Conservation (phyloP, 2,888 invertebrate species). For the Idaea aversata region DNA sequence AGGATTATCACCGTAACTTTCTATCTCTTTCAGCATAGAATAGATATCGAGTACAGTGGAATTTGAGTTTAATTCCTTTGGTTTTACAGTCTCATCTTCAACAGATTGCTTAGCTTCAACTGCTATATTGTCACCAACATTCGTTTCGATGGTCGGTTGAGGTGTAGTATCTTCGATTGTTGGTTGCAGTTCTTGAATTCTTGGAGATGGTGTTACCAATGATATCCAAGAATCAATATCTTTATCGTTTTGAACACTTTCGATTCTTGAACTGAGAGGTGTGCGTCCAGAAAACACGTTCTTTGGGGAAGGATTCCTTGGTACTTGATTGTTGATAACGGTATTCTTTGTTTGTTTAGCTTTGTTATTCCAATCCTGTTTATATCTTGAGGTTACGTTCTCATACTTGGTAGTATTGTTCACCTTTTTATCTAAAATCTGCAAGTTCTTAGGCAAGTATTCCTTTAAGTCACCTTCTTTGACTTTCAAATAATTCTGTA, state of each 20-base stretch:
- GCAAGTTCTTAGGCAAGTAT: conserved; percentile 42
- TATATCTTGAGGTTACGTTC: conserved; percentile 38
- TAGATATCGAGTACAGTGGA: conserved; percentile 75
- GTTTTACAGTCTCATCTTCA: conserved; percentile 35
- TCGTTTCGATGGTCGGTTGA: conserved; percentile 16
- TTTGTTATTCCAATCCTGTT: conserved; percentile 64
- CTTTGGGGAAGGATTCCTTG: conserved; percentile 55
- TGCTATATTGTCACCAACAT: conserved; percentile 26
- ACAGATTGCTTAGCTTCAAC: conserved; percentile 15
- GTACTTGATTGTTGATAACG: conserved; percentile 32
- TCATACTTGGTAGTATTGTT: conserved; percentile 44
- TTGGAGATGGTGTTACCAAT: conserved; percentile 62
- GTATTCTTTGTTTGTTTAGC: conserved; percentile 39
- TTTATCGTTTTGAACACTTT: conserved; percentile 66
- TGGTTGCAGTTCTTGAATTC: conserved; percentile 46
- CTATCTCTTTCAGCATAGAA: conserved; percentile 76
- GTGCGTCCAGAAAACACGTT: conserved; percentile 47
- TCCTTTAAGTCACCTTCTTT: conserved; percentile 63
- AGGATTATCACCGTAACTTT: conserved; percentile 69
- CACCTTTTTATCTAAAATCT: conserved; percentile 53
- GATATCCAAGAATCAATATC: conserved; percentile 78
- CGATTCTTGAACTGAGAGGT: conserved; percentile 67
- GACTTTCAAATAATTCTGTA: conserved; percentile 71
- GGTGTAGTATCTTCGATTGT: conserved; percentile 28
- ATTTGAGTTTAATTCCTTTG: conserved; percentile 53